Evolutionary conservation across 1,140 invertebrate genomes (phyloP), one percentile per base, ranked within the genome.

Genomic region (Eueides isabella): DNA sequence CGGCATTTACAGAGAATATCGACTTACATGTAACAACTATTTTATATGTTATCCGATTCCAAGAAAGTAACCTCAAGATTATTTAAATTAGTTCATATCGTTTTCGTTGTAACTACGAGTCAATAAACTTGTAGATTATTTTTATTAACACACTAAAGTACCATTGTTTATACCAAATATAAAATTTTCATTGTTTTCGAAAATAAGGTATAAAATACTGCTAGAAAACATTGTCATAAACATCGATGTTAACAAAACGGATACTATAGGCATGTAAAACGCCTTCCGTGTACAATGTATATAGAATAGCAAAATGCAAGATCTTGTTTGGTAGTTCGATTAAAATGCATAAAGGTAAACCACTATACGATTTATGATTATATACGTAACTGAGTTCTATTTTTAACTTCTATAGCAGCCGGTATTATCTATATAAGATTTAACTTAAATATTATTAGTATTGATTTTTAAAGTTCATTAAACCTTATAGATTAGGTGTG

Each of bases 41-140:
- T 68, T 67, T 61, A 62, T 68, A 63, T 68, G 61, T 62, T 41
- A 63, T 61, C 33, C 14, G n/a, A 63, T 68, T 33, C 48, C 16
- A 28, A 61, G 66, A 73, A 67, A 73, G 65, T 26, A 62, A 48
- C n/a, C 55, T 68, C 55, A 16, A 67, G 61, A 72, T 67, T 30
- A 62, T 74, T 68, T 41, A 35, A 70, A 70, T 30, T 48, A 70
- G 55, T 30, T 48, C 38, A 31, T 68, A 63, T 63, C 61, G 29
- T 30, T 63, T 63, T 30, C 61, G 29, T 63, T 3, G 61, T 63
- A 63, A 63, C 26, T 62, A 30, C 12, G 7, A 30, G 61, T 63
- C 26, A 63, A 29, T 30, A 63, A 63, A 63, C 61, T 63, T 30
- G 26, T 28, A 5, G 61, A 29, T 61, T 48, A n/a, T n/a, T n/a